Evolutionary conservation across 2,888 invertebrate genomes (phyloP).

Genomic region (Nemotelus pantherinus): DNA sequence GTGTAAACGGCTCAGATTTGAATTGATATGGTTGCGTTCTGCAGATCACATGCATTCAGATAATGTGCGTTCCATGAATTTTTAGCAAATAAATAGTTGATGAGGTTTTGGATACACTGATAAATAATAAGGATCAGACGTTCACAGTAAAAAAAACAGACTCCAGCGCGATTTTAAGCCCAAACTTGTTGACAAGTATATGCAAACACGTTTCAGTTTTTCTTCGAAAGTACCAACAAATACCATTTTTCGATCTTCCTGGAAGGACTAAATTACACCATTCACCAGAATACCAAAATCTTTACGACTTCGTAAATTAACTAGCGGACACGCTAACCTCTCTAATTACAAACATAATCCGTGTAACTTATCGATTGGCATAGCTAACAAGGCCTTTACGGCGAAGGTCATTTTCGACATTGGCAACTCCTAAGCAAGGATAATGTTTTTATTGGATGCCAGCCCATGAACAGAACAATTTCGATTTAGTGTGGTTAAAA

Average conservation of each 20-base stretch:
- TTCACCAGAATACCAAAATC: not conserved
- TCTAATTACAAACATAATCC: constrained; percentile 38
- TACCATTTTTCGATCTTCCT: not conserved
- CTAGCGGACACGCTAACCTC: constrained; percentile 41
- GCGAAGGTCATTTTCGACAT: constrained; percentile 18
- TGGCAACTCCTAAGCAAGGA: constrained; percentile 20
- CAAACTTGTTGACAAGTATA: too few species aligned
- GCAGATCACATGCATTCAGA: too few species aligned
- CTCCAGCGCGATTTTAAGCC: too few species aligned
- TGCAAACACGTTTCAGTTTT: too few species aligned
- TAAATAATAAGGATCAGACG: too few species aligned
- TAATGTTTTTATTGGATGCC: constrained; percentile 29
- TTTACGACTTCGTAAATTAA: constrained; percentile 24
- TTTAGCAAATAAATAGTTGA: too few species aligned
- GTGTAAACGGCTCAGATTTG: too few species aligned
- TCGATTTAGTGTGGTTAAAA: constrained; percentile 33
- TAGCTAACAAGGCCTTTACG: constrained; percentile 34
- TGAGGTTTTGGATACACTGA: too few species aligned
- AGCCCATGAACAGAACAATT: constrained; percentile 21
- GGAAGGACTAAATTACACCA: constrained; percentile 13
- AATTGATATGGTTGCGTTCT: too few species aligned
- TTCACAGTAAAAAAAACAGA: too few species aligned
- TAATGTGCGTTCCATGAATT: too few species aligned
- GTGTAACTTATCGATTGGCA: constrained; percentile 39
- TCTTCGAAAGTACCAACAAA: too few species aligned